Conservation (phyloP, 2,888 invertebrate genomes). For the Anticlea derivata region DNA sequence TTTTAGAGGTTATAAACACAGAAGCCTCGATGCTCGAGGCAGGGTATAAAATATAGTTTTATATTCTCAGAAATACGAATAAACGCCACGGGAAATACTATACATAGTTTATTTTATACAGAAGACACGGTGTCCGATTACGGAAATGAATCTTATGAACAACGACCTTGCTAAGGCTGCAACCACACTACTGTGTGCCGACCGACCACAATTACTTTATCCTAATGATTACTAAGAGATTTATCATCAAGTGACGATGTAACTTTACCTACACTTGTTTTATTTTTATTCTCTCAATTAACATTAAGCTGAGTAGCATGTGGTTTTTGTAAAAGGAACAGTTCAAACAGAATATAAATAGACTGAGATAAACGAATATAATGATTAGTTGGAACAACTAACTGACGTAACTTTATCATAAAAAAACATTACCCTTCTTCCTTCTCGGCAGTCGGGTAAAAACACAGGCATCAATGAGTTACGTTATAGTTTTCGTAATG, state of each 20-base stretch:
- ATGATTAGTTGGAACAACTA: slow-evolving; percentile 10
- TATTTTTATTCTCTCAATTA: slow-evolving; percentile 13
- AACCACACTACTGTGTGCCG: slow-evolving; percentile 38
- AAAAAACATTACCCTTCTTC: neutral
- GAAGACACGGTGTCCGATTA: slow-evolving; percentile 53
- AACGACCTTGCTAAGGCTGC: slow-evolving; percentile 59
- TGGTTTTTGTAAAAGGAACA: slow-evolving; percentile 13
- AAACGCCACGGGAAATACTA: slow-evolving; percentile 22
- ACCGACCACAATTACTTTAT: slow-evolving; percentile 8
- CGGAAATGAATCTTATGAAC: slow-evolving; percentile 66
- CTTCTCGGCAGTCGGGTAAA: too few relatives aligned
- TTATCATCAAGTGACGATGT: slow-evolving; percentile 14
- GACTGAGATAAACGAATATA: neutral
- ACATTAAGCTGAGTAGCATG: slow-evolving; percentile 11
- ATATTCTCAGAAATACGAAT: slow-evolving; percentile 4
- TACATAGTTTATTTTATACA: slow-evolving; percentile 48
- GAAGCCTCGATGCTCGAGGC: neutral
- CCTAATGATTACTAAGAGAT: slow-evolving; percentile 18
- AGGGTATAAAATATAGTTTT: slow-evolving; percentile 1
- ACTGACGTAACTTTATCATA: neutral
- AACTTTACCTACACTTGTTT: slow-evolving; percentile 9
- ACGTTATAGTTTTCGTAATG: slow-evolving; percentile 1
- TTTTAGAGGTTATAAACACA: slow-evolving; percentile 24
- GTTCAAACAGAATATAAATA: slow-evolving; percentile 8
- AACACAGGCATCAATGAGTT: too few relatives aligned